Evolutionary conservation across 1,140 invertebrate genomes (phyloP).

Genomic region (Leucophenga varia): DNA sequence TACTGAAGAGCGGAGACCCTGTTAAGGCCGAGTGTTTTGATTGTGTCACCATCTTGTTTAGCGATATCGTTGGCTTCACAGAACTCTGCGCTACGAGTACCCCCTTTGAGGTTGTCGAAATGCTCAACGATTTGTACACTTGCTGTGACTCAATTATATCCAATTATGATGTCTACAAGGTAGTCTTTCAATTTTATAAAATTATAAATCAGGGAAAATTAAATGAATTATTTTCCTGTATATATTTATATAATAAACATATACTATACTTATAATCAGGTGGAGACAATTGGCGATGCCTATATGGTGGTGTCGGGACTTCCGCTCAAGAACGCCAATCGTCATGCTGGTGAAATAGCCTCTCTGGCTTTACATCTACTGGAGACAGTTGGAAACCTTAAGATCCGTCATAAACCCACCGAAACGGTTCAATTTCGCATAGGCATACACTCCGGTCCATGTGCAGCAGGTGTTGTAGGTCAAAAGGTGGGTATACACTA

Average conservation of each 20-base stretch:
- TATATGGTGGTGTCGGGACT: constrained; percentile 93
- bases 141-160: constrained; percentile 91
- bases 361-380: constrained; percentile 87
- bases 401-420: constrained; percentile 77
- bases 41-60: constrained; percentile 89
- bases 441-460: constrained; percentile 80
- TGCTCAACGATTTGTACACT: constrained; percentile 89
- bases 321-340: constrained; percentile 72
- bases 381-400: constrained; percentile 81
- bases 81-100: constrained; percentile 85
- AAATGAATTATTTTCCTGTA: too few relatives aligned
- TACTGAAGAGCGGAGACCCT: constrained; percentile 79
- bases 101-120: constrained; percentile 83
- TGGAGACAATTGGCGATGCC: constrained; percentile 94
- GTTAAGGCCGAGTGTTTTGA: constrained; percentile 86
- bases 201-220: too few relatives aligned
- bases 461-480: constrained; percentile 83
- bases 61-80: constrained; percentile 95
- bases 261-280: too few relatives aligned
- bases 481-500: constrained; percentile 68
- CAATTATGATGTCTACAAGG: constrained; percentile 88
- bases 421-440: constrained; percentile 78
- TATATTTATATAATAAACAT: too few relatives aligned
- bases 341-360: constrained; percentile 75
- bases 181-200: too few relatives aligned